Base-by-base conservation (phyloP, 2,797 vertebrate genomes). In the Miichthys miiuy region DNA sequence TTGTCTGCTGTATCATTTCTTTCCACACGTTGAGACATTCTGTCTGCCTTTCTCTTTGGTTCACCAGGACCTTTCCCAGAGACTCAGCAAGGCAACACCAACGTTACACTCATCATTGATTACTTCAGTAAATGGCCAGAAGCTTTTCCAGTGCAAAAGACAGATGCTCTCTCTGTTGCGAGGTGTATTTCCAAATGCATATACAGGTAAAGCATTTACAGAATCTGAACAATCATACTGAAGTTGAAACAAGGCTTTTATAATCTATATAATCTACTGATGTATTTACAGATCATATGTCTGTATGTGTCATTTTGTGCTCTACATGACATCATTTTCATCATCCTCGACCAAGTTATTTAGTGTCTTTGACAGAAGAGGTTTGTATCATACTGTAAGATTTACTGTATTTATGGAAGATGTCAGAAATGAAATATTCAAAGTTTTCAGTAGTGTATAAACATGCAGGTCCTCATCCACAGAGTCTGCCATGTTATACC, bases 121-220 rank as follows among this genome's bases (percentile, higher is more conserved):
- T 96, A 96, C 87, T 96, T 96, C 76, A 97, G 94, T 64, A 98
- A 97, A 91, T 98, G 97, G 97, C 94, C 96, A 14, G 97, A 98
- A 85, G 97, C 96, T 9, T 92, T 94, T 86, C 95, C 97, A 3
- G 84, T 97, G 68, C 95, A 92, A 72, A 96, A 94, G 89, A 95
- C 91, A 23, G 96, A 97, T 42, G 86, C 94, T 1, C 75, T 95
- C 5, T 95, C 95, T 0, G 94, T 97, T 44, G 96, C 97, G 1
- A 94, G 95, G 87, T 97, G 95, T 25, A 92, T 98, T 74, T 94
- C 96, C 54, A 89, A 95, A 21, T 72, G 96, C 25, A 93, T 97
- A 87, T 97, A 96, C 95, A 96, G 97, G 97, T 97, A 87, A 62
- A 41, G 27, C 6, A 55, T 23, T n/a, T 48, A 57, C 57, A 34